phyloP scores from a whole-genome alignment of 2,797 vertebrate genomes.

The Ambastaia sidthimunki region DNA sequence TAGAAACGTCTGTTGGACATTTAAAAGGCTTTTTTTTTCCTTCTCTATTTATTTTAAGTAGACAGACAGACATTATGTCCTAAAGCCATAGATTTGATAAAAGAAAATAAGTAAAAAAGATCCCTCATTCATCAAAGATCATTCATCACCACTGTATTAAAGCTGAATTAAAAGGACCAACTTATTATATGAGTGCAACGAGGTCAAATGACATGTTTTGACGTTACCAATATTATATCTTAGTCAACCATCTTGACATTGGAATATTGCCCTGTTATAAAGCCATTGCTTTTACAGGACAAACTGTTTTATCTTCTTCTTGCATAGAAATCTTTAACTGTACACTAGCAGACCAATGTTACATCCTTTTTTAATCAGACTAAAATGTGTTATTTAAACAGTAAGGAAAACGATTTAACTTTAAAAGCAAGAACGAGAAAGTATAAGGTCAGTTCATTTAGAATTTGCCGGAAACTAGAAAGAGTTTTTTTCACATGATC shows the following conservation, averaged over 20 bases:
- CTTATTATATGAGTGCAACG: slow-evolving; percentile 9
- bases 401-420: slow-evolving; percentile 50
- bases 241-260: slow-evolving; percentile 44
- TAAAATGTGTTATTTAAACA: slow-evolving; percentile 39
- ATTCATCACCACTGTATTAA: slow-evolving; percentile 40
- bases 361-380: slow-evolving; percentile 30
- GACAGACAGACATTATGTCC: neutral
- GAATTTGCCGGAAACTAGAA: slow-evolving; percentile 14
- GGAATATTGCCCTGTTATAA: slow-evolving; percentile 61
- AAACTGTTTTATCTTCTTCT: slow-evolving; percentile 42
- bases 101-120: neutral
- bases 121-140: slow-evolving; percentile 23
- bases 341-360: slow-evolving; percentile 32
- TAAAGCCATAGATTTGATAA: neutral
- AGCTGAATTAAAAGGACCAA: slow-evolving; percentile 15
- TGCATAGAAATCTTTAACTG: slow-evolving; percentile 61
- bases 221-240: slow-evolving; percentile 28
- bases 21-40: neutral
- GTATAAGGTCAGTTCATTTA: slow-evolving; percentile 57
- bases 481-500: neutral
- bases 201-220: slow-evolving; percentile 26
- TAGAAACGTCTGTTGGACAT: neutral
- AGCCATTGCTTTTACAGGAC: slow-evolving; percentile 54
- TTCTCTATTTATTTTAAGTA: neutral
- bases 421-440: slow-evolving; percentile 45